phyloP scores from a whole-genome alignment of 2,797 vertebrate species.

The Onychomys torridus region DNA sequence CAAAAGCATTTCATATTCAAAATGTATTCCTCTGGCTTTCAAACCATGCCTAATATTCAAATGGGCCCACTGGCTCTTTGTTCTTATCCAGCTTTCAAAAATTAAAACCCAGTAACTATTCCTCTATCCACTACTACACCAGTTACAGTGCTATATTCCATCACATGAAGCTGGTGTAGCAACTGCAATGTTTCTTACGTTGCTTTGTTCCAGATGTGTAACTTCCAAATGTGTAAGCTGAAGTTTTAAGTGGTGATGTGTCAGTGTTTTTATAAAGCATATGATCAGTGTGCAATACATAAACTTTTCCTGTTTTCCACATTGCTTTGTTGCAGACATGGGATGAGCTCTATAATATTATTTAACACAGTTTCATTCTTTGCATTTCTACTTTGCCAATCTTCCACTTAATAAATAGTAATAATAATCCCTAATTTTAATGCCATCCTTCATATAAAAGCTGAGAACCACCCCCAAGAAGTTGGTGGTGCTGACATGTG shows the following conservation, averaged over 20 bases:
- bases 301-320: neutral
- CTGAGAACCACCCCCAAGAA: neutral
- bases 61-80: neutral
- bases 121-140: neutral
- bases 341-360: neutral
- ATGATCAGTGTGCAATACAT: neutral
- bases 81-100: neutral
- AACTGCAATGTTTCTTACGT: neutral
- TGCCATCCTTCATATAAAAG: neutral
- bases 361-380: neutral
- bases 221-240: neutral
- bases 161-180: neutral
- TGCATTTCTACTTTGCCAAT: neutral
- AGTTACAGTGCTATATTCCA: neutral
- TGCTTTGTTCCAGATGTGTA: neutral
- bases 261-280: neutral
- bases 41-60: constrained; percentile 11
- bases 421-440: neutral
- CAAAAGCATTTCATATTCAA: constrained; percentile 27
- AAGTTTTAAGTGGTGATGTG: neutral
- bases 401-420: neutral
- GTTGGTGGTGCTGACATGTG: neutral
- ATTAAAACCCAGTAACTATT: neutral
- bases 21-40: constrained; percentile 43
- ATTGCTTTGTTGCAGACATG: neutral